Evolutionary conservation across 2,113 vertebrate genomes (phyloP), one percentile per base, ranked within the genome.

Genomic region (Equus quagga): DNA sequence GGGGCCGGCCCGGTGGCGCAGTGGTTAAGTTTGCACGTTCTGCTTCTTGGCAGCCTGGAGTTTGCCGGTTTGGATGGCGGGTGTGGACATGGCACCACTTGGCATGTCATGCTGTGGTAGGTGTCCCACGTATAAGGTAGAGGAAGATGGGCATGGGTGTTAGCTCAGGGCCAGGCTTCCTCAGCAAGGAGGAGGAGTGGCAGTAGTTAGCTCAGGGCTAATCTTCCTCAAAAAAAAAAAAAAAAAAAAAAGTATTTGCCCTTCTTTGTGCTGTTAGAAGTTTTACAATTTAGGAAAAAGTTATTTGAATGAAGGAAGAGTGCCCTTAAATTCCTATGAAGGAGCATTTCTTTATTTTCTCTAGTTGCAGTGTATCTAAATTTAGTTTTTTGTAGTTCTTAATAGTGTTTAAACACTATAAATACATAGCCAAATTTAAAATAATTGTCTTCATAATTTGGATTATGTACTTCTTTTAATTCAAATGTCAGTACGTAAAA

Each of bases 261-360:
- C 31, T 76, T 87, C 49, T 81, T 23, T 56, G 28, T 76, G 33
- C 44, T 60, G 3, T 69, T 69, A 65, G 31, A 90, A 89, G n/a
- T 84, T 89, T 86, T 89, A 96, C 10, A 85, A 21, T 67, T 82
- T 76, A 84, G 62, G 81, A 26, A 85, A 92, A 65, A 51, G 51
- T 79, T 91, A 51, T 24, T 86, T 56, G 70, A 94, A 69, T 11
- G 58, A 54, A 69, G 72, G 23, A 76, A 64, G 73, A 75, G 21
- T 82, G 28, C 2, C 24, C 21, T 69, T 23, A 46, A 78, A 69
- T 44, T 97, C 49, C 70, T 65, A 13, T 56, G 54, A 80, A 54
- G n/a, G 11, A 78, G 26, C 31, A 2, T 72, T 80, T 11, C 19
- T 73, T 89, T 92, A 33, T 95, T 91, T 95, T 93, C 54, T 87